Conservation (phyloP, 2,888 invertebrate genomes). For the Cheilosia grossa region DNA sequence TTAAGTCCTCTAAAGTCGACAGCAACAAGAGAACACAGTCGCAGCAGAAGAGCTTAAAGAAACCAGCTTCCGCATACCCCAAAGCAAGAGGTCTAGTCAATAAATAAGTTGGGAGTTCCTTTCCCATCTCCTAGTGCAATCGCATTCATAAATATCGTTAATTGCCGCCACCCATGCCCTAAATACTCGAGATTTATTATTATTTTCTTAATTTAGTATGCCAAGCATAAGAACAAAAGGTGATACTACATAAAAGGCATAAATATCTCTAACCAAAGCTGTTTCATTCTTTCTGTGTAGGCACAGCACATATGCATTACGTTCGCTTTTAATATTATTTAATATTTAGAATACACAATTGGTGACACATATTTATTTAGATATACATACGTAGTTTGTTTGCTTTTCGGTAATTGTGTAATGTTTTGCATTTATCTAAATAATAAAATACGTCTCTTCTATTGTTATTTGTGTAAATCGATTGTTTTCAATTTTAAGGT, state of each 20-base stretch:
- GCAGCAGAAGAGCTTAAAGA: constrained; percentile 80
- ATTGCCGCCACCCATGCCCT: constrained; percentile 63
- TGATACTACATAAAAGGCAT: constrained; percentile 13
- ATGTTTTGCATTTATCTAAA: constrained; percentile 56
- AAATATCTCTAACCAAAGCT: constrained; percentile 62
- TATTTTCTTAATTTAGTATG: constrained; percentile 41
- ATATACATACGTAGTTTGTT: constrained; percentile 3
- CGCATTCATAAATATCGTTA: constrained; percentile 33
- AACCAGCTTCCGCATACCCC: constrained; percentile 83
- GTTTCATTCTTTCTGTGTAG: constrained; percentile 56
- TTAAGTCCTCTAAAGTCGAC: constrained; percentile 80
- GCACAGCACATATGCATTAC: constrained; percentile 13
- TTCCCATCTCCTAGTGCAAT: constrained; percentile 37
- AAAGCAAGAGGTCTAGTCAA: constrained; percentile 83
- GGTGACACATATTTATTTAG: constrained; percentile 57
- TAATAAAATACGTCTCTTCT: constrained; percentile 34
- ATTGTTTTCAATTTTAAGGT: not conserved
- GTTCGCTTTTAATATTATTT: constrained; percentile 39
- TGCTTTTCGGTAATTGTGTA: constrained; percentile 42
- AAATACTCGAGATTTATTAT: constrained; percentile 42
- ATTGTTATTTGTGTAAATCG: constrained; percentile 36
- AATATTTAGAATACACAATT: constrained; percentile 35
- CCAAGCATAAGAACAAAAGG: constrained; percentile 1
- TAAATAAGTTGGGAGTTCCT: constrained; percentile 78
- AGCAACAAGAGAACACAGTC: constrained; percentile 81